Conservation (phyloP, 2,113 vertebrate genomes). For the Meriones unguiculatus region DNA sequence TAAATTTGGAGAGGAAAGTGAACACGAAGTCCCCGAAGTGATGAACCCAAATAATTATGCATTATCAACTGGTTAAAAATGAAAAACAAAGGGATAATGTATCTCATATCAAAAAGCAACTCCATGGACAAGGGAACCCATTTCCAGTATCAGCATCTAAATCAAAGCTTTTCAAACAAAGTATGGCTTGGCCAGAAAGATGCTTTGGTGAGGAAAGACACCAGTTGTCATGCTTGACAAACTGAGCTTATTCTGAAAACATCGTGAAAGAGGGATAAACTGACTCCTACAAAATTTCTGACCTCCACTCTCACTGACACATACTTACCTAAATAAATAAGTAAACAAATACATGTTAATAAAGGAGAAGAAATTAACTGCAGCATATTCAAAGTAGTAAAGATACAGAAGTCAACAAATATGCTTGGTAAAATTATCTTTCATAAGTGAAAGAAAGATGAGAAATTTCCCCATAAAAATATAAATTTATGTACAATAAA, state of each 20-base stretch:
- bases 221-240: not conserved
- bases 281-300: not conserved
- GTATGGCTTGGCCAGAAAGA: not conserved
- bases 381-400: not conserved
- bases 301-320: not conserved
- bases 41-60: not conserved
- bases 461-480: not conserved
- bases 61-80: not conserved
- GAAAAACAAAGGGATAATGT: not conserved
- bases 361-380: not conserved
- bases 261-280: not conserved
- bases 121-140: not conserved
- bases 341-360: not conserved
- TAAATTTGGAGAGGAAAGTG: not conserved
- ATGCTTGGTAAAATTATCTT: not conserved
- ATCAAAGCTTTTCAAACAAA: too few species aligned
- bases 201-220: not conserved
- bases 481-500: not conserved
- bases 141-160: not conserved
- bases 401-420: not conserved
- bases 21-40: not conserved
- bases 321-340: not conserved
- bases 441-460: not conserved
- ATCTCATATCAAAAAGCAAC: not conserved
- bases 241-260: not conserved